Evolutionary conservation across 2,113 vertebrate genomes (phyloP).

Genomic region (Sander vitreus): DNA sequence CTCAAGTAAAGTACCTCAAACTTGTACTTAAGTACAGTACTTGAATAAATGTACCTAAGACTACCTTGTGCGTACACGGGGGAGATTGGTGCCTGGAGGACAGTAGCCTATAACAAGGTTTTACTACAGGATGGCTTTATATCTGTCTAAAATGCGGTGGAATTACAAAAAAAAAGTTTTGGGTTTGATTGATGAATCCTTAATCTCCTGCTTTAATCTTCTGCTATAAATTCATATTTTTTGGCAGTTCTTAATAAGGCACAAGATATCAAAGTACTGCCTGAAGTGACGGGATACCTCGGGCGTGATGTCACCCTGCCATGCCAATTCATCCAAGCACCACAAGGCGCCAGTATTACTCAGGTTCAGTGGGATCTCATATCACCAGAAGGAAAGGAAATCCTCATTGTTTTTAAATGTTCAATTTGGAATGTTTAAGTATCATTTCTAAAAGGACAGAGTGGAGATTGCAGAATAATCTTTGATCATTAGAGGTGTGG

Average conservation of each 20-base stretch:
- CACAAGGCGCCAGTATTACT: fast-evolving
- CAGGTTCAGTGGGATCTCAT: slow-evolving; percentile 74
- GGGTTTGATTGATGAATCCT: not conserved
- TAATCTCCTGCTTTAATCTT: not conserved
- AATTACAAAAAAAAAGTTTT: not conserved
- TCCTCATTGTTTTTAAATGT: slow-evolving; percentile 61
- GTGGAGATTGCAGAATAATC: slow-evolving; percentile 63
- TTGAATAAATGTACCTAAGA: not conserved
- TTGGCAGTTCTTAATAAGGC: not conserved
- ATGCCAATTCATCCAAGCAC: slow-evolving; percentile 52
- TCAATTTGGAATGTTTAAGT: not conserved
- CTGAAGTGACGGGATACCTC: slow-evolving; percentile 1
- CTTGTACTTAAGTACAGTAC: not conserved
- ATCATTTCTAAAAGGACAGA: slow-evolving; percentile 44
- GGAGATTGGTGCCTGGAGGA: not conserved
- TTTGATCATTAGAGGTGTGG: slow-evolving; percentile 71
- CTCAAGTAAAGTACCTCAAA: not conserved
- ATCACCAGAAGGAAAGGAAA: not conserved
- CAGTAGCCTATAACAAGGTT: not conserved
- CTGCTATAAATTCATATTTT: not conserved
- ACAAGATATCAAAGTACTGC: not conserved
- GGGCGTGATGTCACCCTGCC: slow-evolving; percentile 68
- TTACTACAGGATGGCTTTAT: no score
- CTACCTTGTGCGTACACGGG: not conserved
- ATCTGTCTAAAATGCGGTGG: not conserved